phyloP scores from a whole-genome alignment of 2,113 vertebrate species.

The Thinocorus orbignyianus region DNA sequence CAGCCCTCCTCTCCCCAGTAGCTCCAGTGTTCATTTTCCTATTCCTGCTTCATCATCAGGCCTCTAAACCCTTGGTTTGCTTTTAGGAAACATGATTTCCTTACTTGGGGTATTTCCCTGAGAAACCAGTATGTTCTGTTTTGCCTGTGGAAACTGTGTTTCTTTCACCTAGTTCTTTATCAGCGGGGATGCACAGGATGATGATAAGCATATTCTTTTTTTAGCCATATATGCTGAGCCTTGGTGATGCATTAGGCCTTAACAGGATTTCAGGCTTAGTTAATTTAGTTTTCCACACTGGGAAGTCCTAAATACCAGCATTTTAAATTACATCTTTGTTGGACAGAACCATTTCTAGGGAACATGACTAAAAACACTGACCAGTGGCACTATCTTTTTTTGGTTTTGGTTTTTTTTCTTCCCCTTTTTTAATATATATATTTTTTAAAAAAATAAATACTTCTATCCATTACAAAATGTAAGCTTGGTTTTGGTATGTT shows the following conservation, averaged over 20 bases:
- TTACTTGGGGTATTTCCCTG: not conserved
- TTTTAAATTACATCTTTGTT: not conserved
- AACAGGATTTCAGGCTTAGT: not conserved
- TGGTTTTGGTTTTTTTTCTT: too few species aligned
- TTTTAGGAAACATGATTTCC: not conserved
- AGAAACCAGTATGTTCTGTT: not conserved
- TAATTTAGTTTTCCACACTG: not conserved
- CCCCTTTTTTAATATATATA: too few species aligned
- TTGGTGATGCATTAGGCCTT: not conserved
- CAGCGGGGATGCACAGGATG: not conserved
- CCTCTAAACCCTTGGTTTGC: fast-evolving
- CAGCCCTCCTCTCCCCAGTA: fast-evolving
- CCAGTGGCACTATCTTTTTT: not conserved
- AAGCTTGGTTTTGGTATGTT: not conserved
- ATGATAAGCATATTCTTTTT: not conserved
- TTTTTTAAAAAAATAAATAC: not conserved
- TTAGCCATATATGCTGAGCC: not conserved
- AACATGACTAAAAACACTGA: not conserved
- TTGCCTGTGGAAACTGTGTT: not conserved
- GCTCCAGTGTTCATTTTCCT: not conserved
- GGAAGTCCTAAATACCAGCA: not conserved
- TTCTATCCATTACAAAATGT: fast-evolving
- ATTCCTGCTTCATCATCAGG: not conserved
- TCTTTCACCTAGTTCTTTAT: not conserved
- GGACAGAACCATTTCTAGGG: not conserved